Evolutionary conservation across 1,140 invertebrate species (phyloP).

Genomic region (Tyrophagus putrescentiae): DNA sequence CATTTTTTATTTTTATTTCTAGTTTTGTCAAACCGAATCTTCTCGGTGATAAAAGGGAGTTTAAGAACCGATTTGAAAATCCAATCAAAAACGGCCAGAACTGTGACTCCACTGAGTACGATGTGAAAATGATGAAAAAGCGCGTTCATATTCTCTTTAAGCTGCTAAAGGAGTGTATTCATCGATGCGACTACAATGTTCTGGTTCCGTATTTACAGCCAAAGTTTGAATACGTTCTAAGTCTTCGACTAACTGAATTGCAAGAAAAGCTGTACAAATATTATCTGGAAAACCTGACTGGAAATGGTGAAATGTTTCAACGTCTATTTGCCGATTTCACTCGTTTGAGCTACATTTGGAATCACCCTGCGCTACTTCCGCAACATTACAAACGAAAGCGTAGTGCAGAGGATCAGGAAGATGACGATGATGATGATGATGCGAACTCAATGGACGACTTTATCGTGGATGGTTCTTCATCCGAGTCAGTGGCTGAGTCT

Average conservation of each 20-base stretch:
- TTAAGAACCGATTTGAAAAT: constrained; percentile 67
- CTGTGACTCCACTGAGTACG: constrained; percentile 74
- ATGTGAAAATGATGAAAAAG: constrained; percentile 73
- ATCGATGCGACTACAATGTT: constrained; percentile 73
- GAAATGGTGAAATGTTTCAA: constrained; percentile 31
- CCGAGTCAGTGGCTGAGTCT: neutral
- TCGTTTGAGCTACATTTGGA: constrained; percentile 99
- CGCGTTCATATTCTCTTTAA: constrained; percentile 77
- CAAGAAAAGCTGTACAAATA: constrained; percentile 51
- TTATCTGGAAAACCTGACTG: constrained; percentile 19
- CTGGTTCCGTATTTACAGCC: constrained; percentile 66
- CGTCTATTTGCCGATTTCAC: constrained; percentile 74
- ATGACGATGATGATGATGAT: constrained; percentile 77
- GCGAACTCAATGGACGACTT: constrained; percentile 10
- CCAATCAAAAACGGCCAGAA: constrained; percentile 85
- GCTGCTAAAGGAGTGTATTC: constrained; percentile 76
- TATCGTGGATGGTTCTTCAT: neutral
- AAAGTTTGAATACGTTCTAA: constrained; percentile 79
- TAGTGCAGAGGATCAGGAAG: constrained; percentile 69
- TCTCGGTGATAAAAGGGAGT: constrained; percentile 77
- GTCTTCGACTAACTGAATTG: constrained; percentile 69
- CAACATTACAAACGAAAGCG: constrained; percentile 59
- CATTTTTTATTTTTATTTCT: no score
- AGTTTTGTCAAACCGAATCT: constrained; percentile 79
- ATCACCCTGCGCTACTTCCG: constrained; percentile 92